Evolutionary conservation across 2,888 invertebrate genomes (phyloP).

Genomic region (Lithophane socia): DNA sequence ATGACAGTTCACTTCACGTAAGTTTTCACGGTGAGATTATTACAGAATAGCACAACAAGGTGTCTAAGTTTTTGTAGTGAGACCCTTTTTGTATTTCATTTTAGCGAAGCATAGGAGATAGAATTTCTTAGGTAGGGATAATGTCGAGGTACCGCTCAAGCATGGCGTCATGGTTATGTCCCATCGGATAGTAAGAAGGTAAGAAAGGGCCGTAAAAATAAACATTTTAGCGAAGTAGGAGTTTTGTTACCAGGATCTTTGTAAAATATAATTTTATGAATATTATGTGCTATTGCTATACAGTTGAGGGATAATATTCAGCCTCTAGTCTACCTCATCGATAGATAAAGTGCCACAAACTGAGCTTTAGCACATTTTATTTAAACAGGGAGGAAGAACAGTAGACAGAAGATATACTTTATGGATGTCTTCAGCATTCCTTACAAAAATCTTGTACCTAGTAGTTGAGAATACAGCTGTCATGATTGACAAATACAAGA

Average conservation of each 20-base stretch:
- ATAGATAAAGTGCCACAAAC: neutral
- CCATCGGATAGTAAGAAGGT: neutral
- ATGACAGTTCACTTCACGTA: too few relatives aligned
- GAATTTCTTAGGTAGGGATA: neutral
- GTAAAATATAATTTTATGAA: constrained; percentile 5
- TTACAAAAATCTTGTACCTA: too few relatives aligned
- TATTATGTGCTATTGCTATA: neutral
- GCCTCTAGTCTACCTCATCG: neutral
- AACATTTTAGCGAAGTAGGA: neutral
- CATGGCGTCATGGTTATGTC: neutral
- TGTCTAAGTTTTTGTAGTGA: too few relatives aligned
- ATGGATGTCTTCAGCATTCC: neutral
- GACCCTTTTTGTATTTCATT: neutral
- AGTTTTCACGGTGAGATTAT: too few relatives aligned
- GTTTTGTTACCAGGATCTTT: neutral
- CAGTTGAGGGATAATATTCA: neutral
- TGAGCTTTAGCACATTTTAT: neutral
- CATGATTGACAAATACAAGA: too few relatives aligned
- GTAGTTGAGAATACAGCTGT: too few relatives aligned
- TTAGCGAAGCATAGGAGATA: neutral
- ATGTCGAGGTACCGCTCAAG: neutral
- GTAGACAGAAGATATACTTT: neutral
- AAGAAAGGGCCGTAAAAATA: constrained; percentile 15
- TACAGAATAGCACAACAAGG: too few relatives aligned
- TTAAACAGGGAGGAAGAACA: neutral